Base-by-base conservation (phyloP, 1,140 invertebrate species). In the Hormaphis cornu region DNA sequence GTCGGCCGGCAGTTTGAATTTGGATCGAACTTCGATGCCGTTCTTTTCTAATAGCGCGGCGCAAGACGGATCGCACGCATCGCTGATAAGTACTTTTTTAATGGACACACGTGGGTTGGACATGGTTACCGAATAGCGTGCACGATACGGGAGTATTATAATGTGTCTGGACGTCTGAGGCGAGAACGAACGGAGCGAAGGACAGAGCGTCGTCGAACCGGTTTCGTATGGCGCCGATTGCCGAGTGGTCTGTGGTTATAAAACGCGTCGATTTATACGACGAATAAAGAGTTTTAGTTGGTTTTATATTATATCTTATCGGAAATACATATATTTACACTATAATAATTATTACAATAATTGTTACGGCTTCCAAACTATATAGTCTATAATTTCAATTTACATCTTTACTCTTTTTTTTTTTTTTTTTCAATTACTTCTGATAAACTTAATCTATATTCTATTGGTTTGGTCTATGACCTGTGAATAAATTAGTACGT, bases 31-130 rank as follows among this genome's bases (percentile, higher is more conserved):
- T 50, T 87, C 79, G 72, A 98, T 87, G 16, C 87, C 88, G 76
- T 91, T 83, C 56, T 85, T 78, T 71, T 84, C 78, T 1, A 98
- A 82, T 40, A 95, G 84, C 69, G 91, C 82, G 2, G 87, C 85
- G 77, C 95, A 98, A 73, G 86, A 84, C 12, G 83, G 79, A 76
- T 96, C 93, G 3, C 97, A 90, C 24, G 93, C 90, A 80, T 98
- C 96, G 72, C 91, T 91, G 71, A 98, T 89, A 26, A 98, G 79
- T 46, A 98, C 91, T 69, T 80, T 84, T 72, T 80, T 79, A 30
- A 87, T 70, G 24, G 28, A 33, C 12, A 66, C 28, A 50, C 61
- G 61, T 35, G 61, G 28, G 40, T 9, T 66, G 0, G 61, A 66
- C 61, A 66, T 66, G 30, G 8, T 37, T 10, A 5, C 14, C 2